Conservation (phyloP, 2,113 vertebrate genomes). For the Odobenus rosmarus region DNA sequence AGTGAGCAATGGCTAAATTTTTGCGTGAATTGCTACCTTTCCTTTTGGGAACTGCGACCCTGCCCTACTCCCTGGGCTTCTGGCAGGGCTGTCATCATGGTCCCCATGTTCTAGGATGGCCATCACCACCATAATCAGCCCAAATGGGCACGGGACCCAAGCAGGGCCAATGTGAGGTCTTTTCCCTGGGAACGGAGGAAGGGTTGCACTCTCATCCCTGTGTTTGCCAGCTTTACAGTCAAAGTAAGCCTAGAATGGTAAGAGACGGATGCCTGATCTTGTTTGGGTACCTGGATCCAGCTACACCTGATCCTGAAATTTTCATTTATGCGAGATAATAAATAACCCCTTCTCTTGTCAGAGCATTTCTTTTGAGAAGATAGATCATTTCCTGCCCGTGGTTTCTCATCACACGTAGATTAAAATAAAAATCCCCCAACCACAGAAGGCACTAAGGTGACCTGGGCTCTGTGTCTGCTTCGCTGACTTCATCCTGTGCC, state of each 20-base stretch:
- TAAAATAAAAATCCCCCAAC: background rate
- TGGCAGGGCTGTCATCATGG: background rate
- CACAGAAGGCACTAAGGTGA: background rate
- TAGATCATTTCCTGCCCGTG: background rate
- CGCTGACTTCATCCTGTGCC: background rate
- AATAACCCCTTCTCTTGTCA: background rate
- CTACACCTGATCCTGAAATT: background rate
- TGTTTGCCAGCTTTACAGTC: background rate
- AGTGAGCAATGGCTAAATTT: background rate
- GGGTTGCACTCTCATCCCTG: background rate
- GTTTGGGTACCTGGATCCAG: background rate
- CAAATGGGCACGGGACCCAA: background rate
- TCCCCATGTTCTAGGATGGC: background rate
- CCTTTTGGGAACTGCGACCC: background rate
- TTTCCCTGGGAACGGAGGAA: background rate
- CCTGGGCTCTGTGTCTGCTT: background rate
- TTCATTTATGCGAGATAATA: background rate
- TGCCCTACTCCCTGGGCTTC: background rate
- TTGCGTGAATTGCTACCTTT: background rate
- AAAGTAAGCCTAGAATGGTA: background rate
- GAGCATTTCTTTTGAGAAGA: background rate
- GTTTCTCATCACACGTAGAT: background rate
- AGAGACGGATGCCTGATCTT: background rate
- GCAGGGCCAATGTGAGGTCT: background rate
- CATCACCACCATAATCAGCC: background rate